These are phyloP conservation scores for Nesogale talazaci DNA, from an alignment of 2,113 vertebrate species.

Conservation along the genomic window DNA sequence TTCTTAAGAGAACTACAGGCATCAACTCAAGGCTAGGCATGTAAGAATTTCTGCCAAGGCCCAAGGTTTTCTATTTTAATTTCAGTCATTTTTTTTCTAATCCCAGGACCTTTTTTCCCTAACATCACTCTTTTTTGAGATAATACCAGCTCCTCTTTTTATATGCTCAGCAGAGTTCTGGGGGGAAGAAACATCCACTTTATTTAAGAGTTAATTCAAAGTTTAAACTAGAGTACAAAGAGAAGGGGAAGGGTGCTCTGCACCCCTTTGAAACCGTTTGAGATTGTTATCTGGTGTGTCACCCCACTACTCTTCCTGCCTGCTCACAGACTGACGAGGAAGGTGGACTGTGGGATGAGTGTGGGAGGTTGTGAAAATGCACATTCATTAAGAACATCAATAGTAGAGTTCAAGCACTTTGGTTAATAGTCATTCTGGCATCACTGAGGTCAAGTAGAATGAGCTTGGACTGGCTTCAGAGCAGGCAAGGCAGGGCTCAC, in stretches of 20 bases:
- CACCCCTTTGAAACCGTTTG: background rate
- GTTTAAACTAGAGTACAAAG: background rate
- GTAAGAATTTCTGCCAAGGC: slow-evolving; percentile 42
- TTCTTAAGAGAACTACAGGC: slow-evolving; percentile 6
- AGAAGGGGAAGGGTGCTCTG: background rate
- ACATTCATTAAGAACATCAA: slow-evolving; percentile 28
- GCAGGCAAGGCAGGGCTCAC: background rate
- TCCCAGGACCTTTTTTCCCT: background rate
- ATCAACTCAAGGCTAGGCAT: slow-evolving; percentile 19
- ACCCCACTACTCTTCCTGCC: background rate
- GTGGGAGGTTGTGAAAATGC: background rate
- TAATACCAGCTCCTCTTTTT: background rate
- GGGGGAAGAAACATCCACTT: background rate
- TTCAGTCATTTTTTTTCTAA: slow-evolving; percentile 45
- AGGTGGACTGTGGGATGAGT: background rate
- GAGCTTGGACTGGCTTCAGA: background rate
- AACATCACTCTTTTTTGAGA: background rate
- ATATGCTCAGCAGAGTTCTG: background rate
- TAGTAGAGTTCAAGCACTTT: background rate
- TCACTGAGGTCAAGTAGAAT: background rate
- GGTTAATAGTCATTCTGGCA: background rate
- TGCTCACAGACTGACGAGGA: background rate
- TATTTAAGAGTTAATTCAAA: slow-evolving; percentile 4
- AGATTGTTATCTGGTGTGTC: background rate
- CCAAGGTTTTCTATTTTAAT: slow-evolving; percentile 26